Evolutionary conservation across 2,888 invertebrate species (phyloP).

Genomic region (Drosophila cognata): DNA sequence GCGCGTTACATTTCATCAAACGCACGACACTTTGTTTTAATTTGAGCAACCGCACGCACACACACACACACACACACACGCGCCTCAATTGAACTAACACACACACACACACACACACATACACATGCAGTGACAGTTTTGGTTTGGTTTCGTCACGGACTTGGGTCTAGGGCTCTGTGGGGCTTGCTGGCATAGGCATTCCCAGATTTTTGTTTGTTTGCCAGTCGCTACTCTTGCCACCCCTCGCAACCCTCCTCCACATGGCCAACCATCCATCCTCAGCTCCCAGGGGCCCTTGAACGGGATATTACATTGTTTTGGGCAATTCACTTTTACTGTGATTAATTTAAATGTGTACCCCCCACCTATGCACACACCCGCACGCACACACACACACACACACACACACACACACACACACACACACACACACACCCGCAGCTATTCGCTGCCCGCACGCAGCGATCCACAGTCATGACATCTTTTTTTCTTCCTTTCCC

Average conservation of each 20-base stretch:
- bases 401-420: not conserved
- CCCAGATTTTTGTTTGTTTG: constrained; percentile 74
- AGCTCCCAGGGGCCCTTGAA: constrained; percentile 65
- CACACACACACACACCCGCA: constrained; percentile 12
- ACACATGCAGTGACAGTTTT: constrained; percentile 60
- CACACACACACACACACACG: constrained; percentile 41
- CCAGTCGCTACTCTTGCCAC: constrained; percentile 1
- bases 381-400: not conserved
- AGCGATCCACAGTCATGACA: constrained; percentile 37
- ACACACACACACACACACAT: constrained; percentile 14
- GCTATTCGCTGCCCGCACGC: constrained; percentile 33
- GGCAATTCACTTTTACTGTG: constrained; percentile 81
- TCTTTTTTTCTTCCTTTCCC: constrained; percentile 29
- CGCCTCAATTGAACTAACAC: constrained; percentile 42
- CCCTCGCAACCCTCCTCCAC: not conserved
- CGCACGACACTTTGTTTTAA: constrained; percentile 81
- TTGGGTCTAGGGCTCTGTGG: constrained; percentile 36
- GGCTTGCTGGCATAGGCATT: constrained; percentile 49
- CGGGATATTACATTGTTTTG: constrained; percentile 78
- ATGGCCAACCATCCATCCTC: not conserved
- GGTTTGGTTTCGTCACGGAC: constrained; percentile 76
- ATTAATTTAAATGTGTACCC: constrained; percentile 74
- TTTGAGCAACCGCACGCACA: constrained; percentile 75
- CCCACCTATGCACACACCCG: not conserved
- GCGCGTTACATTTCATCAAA: constrained; percentile 81